Base-by-base conservation (phyloP, 2,797 vertebrate species). In the Poecile montanus region DNA sequence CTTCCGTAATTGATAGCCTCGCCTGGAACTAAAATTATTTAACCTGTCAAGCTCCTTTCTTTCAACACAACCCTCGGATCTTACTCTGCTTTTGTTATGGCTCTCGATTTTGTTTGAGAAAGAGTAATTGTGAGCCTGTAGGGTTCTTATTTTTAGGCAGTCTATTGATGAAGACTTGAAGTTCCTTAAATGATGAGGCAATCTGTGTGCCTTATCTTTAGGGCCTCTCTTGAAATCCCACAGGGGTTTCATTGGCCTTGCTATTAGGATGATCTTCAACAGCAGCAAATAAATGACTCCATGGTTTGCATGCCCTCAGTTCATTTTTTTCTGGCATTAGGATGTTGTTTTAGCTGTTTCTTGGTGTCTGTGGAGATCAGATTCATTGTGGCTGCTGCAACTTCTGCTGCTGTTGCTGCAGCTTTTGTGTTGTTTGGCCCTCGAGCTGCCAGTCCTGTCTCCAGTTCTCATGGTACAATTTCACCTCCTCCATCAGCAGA, bases 71-170 rank as follows among this genome's bases (percentile, higher is more conserved):
- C 54, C 56, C 66, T 93, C 0, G 0, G 73, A 90, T 96, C 70
- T 94, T 91, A 53, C 44, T 93, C 76, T 83, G 85, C 94, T 88
- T 94, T 94, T 96, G 91, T 95, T 91, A 66, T 6, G n/a, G 73
- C 70, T 93, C 88, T 96, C 48, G 85, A 94, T 95, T 95, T 94
- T 93, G 62, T 66, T 94, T 94, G 91, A 84, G 78, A 57, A 94
- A 89, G 93, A 88, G 85, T 89, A 91, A 95, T 94, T 91, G 91
- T 86, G 51, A 81, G 80, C 80, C 89, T 62, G 50, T 68, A 48
- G 88, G 88, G 74, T 62, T 32, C 77, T 79, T 89, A 60, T 74
- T 71, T 89, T 71, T 32, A 87, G 66, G 54, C 83, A 61, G 58
- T 68, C 73, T 93, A 4, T 93, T 95, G 93, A 78, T 90, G 54